A percentile compares a stretch with the other conserved stretches of the same genome.
Conservation (phyloP, 2,888 invertebrate species). For the Hirtodrosophila trivittata region DNA sequence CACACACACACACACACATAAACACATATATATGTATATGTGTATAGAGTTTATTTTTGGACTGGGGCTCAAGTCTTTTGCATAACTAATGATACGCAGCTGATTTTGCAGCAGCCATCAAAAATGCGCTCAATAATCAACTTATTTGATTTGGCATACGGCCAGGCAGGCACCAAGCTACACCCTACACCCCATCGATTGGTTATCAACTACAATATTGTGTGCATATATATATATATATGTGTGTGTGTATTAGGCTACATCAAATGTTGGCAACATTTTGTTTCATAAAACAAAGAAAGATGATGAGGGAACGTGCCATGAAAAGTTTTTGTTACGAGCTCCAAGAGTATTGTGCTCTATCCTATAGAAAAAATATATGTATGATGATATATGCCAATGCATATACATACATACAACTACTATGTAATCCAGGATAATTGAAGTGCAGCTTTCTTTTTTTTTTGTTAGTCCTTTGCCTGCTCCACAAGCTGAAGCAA, state of each 20-base stretch:
- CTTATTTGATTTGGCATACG: slow-evolving; percentile 26
- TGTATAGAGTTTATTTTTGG: neutral
- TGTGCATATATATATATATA: neutral
- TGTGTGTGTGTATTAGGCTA: neutral
- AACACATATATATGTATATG: neutral
- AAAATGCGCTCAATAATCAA: slow-evolving; percentile 35
- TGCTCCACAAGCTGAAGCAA: slow-evolving; percentile 1
- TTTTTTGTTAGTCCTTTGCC: slow-evolving; percentile 9
- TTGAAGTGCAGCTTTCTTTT: slow-evolving; percentile 40
- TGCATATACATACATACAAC: neutral
- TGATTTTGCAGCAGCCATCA: slow-evolving; percentile 27
- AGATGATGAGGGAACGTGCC: slow-evolving; percentile 5
- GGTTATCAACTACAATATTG: slow-evolving; percentile 4
- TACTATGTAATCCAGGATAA: slow-evolving; percentile 41
- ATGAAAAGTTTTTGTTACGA: slow-evolving; percentile 22
- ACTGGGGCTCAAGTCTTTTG: slow-evolving; percentile 10
- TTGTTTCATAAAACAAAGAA: slow-evolving; percentile 10
- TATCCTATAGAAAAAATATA: slow-evolving; percentile 23
- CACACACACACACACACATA: slow-evolving; percentile 2
- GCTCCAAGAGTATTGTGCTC: slow-evolving; percentile 4
- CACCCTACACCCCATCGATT: slow-evolving; percentile 12
- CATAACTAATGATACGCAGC: slow-evolving; percentile 41
- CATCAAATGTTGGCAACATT: slow-evolving; percentile 2
- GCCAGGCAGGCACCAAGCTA: slow-evolving; percentile 7
- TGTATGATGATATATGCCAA: slow-evolving; percentile 33